Evolutionary conservation across 2,797 vertebrate species (phyloP).

Genomic region (Cirrhinus mrigala): DNA sequence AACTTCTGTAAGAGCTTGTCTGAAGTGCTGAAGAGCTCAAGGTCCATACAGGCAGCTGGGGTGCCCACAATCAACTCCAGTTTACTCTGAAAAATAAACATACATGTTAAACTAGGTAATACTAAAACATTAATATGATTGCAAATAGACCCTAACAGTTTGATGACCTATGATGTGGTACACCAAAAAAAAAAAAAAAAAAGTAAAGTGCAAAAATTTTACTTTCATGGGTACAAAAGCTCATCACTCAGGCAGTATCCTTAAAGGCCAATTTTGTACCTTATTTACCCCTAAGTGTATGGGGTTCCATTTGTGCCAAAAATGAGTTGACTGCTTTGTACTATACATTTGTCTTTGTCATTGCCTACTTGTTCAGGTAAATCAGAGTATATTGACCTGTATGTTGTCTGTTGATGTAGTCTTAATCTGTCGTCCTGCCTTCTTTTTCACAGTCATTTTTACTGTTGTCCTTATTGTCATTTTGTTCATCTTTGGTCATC

Average conservation of each 20-base stretch:
- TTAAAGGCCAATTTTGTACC: neutral
- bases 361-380: no score
- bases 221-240: neutral
- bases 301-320: no score
- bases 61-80: conserved; percentile 88
- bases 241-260: neutral
- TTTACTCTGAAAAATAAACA: conserved; percentile 77
- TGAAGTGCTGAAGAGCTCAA: conserved; percentile 82
- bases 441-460: no score
- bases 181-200: neutral
- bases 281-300: neutral
- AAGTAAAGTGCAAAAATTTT: neutral
- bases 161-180: neutral
- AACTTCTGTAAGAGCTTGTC: conserved; percentile 85
- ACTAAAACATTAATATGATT: neutral
- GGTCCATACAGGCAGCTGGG: conserved; percentile 84
- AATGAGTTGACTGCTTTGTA: no score
- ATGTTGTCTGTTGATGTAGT: no score
- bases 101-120: neutral
- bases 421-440: no score
- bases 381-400: no score
- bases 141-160: neutral
- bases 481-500: no score
- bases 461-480: no score
- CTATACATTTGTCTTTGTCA: no score